These are phyloP conservation scores for Dicrostonyx torquatus DNA, from an alignment of 2,797 vertebrate genomes.

Conservation along the genomic window DNA sequence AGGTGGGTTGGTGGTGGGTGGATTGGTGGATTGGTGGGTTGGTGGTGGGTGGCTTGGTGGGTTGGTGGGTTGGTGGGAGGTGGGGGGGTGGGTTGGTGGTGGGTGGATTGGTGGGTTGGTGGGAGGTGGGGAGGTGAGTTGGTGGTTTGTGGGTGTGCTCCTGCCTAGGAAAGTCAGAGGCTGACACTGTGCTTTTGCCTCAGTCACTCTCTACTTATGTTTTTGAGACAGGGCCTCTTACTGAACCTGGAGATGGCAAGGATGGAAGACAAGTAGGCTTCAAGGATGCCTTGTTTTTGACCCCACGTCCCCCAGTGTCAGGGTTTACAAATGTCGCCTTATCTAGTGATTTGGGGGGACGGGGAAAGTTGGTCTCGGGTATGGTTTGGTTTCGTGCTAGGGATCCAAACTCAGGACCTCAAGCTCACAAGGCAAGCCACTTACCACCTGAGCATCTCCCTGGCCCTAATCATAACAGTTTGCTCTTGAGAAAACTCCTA, in stretches of 20 bases:
- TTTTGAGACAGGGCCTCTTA: background rate
- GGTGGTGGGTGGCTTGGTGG: background rate
- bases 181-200: background rate
- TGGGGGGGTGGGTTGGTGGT: too few relatives aligned
- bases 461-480: background rate
- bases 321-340: background rate
- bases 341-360: background rate
- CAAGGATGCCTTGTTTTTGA: background rate
- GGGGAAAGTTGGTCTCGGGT: too few relatives aligned
- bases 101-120: background rate
- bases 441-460: background rate
- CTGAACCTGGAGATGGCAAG: background rate
- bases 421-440: background rate
- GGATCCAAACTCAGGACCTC: background rate
- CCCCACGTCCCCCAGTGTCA: background rate
- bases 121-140: background rate
- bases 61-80: background rate
- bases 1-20: background rate
- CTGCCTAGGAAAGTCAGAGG: background rate
- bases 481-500: conserved; percentile 30
- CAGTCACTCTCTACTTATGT: background rate
- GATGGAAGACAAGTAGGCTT: background rate
- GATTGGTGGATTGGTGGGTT: background rate
- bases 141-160: background rate
- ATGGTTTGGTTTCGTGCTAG: background rate